phyloP scores from a whole-genome alignment of 1,140 invertebrate species.

The Rhynchophorus ferrugineus region DNA sequence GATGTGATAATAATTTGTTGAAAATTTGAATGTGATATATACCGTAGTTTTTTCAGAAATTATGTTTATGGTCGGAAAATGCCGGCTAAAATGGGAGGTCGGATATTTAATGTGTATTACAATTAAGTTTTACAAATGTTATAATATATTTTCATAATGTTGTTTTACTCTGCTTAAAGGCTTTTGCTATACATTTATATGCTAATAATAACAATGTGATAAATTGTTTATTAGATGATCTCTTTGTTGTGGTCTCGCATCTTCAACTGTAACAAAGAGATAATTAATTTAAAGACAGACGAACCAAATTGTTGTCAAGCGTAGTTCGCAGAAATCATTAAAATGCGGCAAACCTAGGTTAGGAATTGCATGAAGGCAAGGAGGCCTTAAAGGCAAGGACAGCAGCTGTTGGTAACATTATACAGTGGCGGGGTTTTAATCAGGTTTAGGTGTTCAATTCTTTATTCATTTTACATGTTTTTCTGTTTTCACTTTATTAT shows the following conservation, averaged over 20 bases:
- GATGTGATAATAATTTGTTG: not conserved
- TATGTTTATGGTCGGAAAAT: not conserved
- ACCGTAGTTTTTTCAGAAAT: slow-evolving; percentile 1
- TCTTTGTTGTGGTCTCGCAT: slow-evolving; percentile 1
- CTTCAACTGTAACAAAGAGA: slow-evolving; percentile 1
- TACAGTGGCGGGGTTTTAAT: not conserved
- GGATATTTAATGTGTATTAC: not conserved
- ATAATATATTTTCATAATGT: not conserved
- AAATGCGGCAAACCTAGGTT: slow-evolving; percentile 7
- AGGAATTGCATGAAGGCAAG: slow-evolving; percentile 5
- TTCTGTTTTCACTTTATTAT: too few species aligned
- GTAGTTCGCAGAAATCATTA: slow-evolving; percentile 6
- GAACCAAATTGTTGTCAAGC: slow-evolving; percentile 3
- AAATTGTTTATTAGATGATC: not conserved
- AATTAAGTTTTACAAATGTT: not conserved
- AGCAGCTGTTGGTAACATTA: slow-evolving; percentile 8
- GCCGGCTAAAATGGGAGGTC: not conserved
- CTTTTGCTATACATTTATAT: too few species aligned
- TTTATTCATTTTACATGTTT: not conserved
- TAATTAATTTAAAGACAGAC: slow-evolving; percentile 2
- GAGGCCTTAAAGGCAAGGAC: slow-evolving; percentile 10
- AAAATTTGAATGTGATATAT: not conserved
- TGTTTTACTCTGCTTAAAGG: not conserved
- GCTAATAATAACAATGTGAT: too few species aligned
- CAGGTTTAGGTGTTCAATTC: not conserved